These are phyloP conservation scores for Trinectes maculatus DNA, from an alignment of 2,113 vertebrate genomes.

Conservation along the genomic window DNA sequence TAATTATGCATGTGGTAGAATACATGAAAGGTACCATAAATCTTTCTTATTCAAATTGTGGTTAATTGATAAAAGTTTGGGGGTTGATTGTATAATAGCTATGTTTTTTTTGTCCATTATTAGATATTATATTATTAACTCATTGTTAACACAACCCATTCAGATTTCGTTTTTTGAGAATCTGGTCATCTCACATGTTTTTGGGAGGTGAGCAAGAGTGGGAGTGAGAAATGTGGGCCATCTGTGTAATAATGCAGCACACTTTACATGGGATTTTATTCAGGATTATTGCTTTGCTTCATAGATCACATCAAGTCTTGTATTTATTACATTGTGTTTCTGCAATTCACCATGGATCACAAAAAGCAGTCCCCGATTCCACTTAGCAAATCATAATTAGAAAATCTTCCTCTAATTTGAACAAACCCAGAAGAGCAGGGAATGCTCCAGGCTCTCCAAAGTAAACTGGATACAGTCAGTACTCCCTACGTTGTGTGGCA, in stretches of 20 bases:
- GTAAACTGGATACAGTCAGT: conserved; percentile 63
- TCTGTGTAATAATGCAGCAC: conserved; percentile 7
- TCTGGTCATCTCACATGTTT: no score
- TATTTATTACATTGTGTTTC: background rate
- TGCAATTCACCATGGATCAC: background rate
- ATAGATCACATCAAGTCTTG: conserved; percentile 21
- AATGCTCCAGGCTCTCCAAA: conserved; percentile 70
- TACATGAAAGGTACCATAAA: no score
- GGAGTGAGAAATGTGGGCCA: no score
- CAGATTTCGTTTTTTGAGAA: conserved; percentile 25
- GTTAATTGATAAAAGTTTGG: conserved; percentile 27
- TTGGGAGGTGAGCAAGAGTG: no score
- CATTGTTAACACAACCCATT: conserved; percentile 16
- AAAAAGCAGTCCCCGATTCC: conserved; percentile 26
- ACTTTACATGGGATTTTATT: conserved; percentile 7
- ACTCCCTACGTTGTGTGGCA: conserved; percentile 38
- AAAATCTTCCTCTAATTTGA: conserved; percentile 55
- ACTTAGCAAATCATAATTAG: conserved; percentile 48
- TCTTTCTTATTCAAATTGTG: no score
- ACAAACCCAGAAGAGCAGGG: conserved; percentile 73
- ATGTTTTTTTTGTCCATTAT: conserved; percentile 57
- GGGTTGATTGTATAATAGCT: conserved; percentile 53
- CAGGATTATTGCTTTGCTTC: background rate
- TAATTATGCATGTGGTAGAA: background rate
- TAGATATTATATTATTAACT: no score